These are phyloP conservation scores for Ditylenchus weischeri DNA, from an alignment of 2,888 invertebrate species.

Conservation along the genomic window DNA sequence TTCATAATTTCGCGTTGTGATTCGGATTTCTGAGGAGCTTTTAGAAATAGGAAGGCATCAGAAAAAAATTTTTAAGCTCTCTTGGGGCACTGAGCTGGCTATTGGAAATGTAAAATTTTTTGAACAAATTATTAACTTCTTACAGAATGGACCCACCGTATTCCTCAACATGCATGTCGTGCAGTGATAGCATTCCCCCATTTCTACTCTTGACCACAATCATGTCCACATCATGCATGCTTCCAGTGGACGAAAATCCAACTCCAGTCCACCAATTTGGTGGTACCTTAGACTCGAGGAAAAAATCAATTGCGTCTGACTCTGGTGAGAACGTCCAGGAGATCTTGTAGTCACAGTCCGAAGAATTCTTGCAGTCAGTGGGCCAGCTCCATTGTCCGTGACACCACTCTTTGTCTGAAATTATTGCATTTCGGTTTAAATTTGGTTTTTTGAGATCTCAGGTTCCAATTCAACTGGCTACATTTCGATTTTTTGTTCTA, in stretches of 20 bases:
- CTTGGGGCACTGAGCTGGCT: neutral
- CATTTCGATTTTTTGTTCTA: no score
- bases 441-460: no score
- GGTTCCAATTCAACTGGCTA: no score
- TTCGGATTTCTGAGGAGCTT: no score
- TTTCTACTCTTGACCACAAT: conserved; percentile 37
- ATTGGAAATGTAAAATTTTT: neutral
- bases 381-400: conserved; percentile 56
- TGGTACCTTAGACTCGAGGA: conserved; percentile 51
- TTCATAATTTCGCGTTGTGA: no score
- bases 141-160: neutral
- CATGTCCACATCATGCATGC: conserved; percentile 56
- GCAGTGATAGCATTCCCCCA: conserved; percentile 43
- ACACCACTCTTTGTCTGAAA: conserved; percentile 13
- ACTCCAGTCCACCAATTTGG: conserved; percentile 57
- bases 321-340: conserved; percentile 56
- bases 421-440: no score
- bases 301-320: conserved; percentile 57
- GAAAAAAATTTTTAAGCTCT: neutral
- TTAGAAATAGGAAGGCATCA: no score
- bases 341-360: conserved; percentile 37
- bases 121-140: no score
- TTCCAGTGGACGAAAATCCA: conserved; percentile 51
- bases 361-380: conserved; percentile 40
- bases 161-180: conserved; percentile 48